Evolutionary conservation across 2,797 vertebrate genomes (phyloP), one percentile per base, ranked within the genome.

Genomic region (Diglossa cyanea): DNA sequence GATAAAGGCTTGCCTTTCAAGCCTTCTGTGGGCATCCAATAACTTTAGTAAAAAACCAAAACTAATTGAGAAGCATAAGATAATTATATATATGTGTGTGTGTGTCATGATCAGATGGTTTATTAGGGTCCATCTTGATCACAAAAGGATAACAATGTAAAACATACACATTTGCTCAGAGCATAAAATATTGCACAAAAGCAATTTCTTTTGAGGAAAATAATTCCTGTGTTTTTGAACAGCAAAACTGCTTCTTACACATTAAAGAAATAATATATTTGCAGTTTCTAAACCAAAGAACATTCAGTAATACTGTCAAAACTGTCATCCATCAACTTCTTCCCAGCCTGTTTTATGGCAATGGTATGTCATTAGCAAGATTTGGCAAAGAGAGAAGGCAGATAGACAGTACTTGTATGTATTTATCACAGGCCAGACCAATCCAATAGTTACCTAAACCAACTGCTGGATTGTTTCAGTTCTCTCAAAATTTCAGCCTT

Each of bases 151-250:
- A 96, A 88, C 70, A 86, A 96, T 70, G 89, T 94, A 97, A 97
- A 97, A 98, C 97, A 95, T 78, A 97, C 97, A 96, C 97, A 96
- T 97, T 98, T 98, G 98, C 98, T 96, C 97, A 97, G 96, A 98
- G 96, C 97, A 96, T 98, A 98, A 98, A 98, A 98, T 98, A 98
- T 98, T 98, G 98, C 98, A 99, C 98, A 98, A 97, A 91, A 98
- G 97, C 94, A 94, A 95, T 94, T 97, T 95, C 89, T 95, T 96
- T 85, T 94, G 66, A 97, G 97, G 93, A 98, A 94, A 96, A 70
- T 44, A 95, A 88, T 95, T 96, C 81, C 81, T 68, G 67, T 92
- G 89, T 94, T 97, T 95, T 85, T 91, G 83, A 97, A 96, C 84
- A 95, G 95, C 88, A 96, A 94, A 92, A 96, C 96, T 80, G 55